These are phyloP conservation scores for Microcebus tavaratra DNA, from an alignment of 2,113 vertebrate species.

Conservation along the genomic window DNA sequence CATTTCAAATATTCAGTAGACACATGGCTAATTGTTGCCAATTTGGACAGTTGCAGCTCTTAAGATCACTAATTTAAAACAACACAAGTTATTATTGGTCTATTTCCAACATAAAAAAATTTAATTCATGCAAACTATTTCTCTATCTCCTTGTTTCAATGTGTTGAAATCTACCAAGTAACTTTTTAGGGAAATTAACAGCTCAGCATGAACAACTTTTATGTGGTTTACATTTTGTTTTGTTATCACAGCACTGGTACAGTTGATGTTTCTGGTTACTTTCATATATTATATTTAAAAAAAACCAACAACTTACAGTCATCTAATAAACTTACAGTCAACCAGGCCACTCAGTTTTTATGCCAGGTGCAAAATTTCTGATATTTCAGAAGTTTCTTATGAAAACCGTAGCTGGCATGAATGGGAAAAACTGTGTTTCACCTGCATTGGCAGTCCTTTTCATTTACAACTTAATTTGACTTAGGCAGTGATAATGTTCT, in stretches of 20 bases:
- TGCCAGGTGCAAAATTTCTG: constrained; percentile 23
- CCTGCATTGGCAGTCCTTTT: background rate
- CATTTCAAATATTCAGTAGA: background rate
- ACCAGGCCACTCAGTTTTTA: background rate
- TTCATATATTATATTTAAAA: background rate
- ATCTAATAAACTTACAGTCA: background rate
- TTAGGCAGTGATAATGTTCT: background rate
- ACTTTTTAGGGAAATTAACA: background rate
- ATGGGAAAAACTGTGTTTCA: background rate
- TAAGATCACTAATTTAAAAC: background rate
- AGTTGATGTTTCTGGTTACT: background rate
- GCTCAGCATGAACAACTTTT: background rate
- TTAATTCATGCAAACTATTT: background rate
- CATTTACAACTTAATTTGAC: constrained; percentile 8
- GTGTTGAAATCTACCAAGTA: background rate
- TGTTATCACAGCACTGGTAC: background rate
- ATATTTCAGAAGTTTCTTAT: background rate
- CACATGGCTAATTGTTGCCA: background rate
- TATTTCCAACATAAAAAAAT: constrained; percentile 6
- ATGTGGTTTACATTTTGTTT: background rate
- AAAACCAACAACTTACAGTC: background rate
- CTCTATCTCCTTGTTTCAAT: background rate
- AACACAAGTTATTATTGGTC: background rate
- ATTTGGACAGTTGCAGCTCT: background rate
- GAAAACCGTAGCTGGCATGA: background rate